Conservation (phyloP, 2,113 vertebrate genomes). For the Dasyurus viverrinus region DNA sequence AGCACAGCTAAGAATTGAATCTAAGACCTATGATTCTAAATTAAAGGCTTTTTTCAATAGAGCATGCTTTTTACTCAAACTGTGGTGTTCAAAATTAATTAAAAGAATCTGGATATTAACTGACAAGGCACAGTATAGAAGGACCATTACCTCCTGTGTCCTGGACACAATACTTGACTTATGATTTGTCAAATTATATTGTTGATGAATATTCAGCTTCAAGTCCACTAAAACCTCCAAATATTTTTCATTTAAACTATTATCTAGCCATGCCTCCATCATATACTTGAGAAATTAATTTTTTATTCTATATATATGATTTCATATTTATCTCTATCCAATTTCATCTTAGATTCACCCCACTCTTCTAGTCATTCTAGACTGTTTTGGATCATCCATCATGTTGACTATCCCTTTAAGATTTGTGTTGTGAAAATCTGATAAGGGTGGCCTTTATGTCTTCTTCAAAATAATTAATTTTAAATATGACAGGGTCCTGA, state of each 20-base stretch:
- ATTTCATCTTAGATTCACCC: neutral
- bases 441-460: neutral
- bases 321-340: neutral
- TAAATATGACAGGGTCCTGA: neutral
- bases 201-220: neutral
- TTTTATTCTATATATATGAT: neutral
- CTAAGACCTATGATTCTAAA: neutral
- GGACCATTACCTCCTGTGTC: neutral
- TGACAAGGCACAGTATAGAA: neutral
- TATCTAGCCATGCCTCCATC: neutral
- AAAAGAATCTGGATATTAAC: neutral
- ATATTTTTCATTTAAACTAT: neutral
- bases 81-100: neutral
- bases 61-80: neutral
- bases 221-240: neutral
- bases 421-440: neutral
- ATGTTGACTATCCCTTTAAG: neutral
- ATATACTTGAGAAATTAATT: neutral
- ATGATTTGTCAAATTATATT: neutral
- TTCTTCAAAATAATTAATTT: neutral
- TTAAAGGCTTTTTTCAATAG: neutral
- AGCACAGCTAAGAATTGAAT: neutral
- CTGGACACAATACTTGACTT: neutral
- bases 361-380: neutral
- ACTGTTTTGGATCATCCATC: neutral